Evolutionary conservation across 1,140 invertebrate species (phyloP).

Genomic region (Orchestia grillus): DNA sequence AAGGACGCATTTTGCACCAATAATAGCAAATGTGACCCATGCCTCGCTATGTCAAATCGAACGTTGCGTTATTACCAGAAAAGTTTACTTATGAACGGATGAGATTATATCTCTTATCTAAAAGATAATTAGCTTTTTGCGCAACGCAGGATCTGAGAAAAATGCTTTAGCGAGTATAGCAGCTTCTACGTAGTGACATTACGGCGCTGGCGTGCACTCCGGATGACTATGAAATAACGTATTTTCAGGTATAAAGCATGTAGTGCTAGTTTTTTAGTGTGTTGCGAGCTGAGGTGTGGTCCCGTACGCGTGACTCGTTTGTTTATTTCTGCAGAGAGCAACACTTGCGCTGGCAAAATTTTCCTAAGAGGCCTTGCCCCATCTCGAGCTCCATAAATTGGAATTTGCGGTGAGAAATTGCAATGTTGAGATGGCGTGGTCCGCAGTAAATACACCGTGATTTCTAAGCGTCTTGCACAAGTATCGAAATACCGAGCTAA

Average conservation of each 20-base stretch:
- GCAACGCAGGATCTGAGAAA: too few relatives aligned
- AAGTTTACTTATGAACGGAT: too few relatives aligned
- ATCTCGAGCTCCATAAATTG: background rate
- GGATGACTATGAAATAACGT: background rate
- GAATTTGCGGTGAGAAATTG: background rate
- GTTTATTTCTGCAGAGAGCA: background rate
- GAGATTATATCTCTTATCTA: too few relatives aligned
- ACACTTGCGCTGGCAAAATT: background rate
- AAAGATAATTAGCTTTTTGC: too few relatives aligned
- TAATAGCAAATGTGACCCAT: too few relatives aligned
- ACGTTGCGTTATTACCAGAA: too few relatives aligned
- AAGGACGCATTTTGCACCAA: too few relatives aligned
- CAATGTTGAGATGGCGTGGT: background rate
- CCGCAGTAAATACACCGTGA: background rate
- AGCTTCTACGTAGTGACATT: background rate
- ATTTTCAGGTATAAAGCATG: background rate
- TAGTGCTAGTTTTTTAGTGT: background rate
- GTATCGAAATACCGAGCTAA: background rate
- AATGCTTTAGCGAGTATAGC: background rate
- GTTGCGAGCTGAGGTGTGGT: background rate
- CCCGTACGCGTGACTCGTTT: background rate
- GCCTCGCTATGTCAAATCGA: too few relatives aligned
- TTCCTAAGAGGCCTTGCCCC: background rate
- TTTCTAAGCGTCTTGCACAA: background rate
- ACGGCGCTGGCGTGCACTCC: background rate